Conservation (phyloP, 2,888 invertebrate genomes). For the Antheraea assamensis region DNA sequence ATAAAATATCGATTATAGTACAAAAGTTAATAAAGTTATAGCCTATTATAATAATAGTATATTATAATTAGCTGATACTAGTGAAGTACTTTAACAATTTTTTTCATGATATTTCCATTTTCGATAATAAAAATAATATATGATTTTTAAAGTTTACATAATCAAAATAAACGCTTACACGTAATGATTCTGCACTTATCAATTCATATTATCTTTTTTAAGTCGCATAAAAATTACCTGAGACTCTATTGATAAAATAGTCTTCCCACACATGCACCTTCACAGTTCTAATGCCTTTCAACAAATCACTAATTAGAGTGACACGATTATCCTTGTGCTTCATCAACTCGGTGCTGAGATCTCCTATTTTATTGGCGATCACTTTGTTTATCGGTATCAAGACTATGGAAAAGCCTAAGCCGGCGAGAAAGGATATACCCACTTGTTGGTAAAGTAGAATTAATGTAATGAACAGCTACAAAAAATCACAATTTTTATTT, state of each 20-base stretch:
- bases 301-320: slow-evolving; percentile 91
- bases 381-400: slow-evolving; percentile 96
- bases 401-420: slow-evolving; percentile 91
- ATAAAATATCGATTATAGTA: too few species aligned
- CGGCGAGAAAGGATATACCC: slow-evolving; percentile 95
- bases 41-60: too few species aligned
- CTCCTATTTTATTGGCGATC: slow-evolving; percentile 94
- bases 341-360: slow-evolving; percentile 94
- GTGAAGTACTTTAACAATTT: too few species aligned
- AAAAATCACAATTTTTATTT: slow-evolving; percentile 32
- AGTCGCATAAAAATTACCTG: slow-evolving; percentile 68
- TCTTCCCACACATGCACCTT: slow-evolving; percentile 98
- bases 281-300: slow-evolving; percentile 93
- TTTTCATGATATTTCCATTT: too few species aligned
- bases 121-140: too few species aligned
- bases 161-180: too few species aligned
- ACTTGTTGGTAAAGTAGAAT: slow-evolving; percentile 94
- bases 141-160: too few species aligned
- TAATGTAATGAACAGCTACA: slow-evolving; percentile 89
- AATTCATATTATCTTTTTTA: neutral
- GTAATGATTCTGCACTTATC: too few species aligned
- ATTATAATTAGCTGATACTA: too few species aligned
- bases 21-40: too few species aligned
- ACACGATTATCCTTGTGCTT: slow-evolving; percentile 94
- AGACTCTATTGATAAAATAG: slow-evolving; percentile 88